Base-by-base conservation (phyloP, 2,888 invertebrate species). In the Lagria hirta region DNA sequence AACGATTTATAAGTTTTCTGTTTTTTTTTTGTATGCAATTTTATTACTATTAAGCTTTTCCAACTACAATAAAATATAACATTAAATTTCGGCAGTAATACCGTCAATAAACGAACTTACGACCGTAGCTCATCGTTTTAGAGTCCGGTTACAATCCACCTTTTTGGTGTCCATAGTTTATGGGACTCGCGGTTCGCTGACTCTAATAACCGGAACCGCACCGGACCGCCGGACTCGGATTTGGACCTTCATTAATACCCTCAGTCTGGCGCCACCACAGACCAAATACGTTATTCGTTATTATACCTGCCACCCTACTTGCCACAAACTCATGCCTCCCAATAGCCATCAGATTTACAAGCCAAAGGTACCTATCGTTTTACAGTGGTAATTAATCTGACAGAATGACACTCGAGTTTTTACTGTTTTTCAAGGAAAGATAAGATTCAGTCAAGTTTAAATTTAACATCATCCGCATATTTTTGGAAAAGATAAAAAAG, bases 181-280 rank as follows among this genome's bases (percentile, higher is more conserved):
- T 60, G 60, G 55, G 56, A 48, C 37, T 51, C 55, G 60, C 57
- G 62, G 64, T 63, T 58, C 61, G 57, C 53, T 57, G 56, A 52
- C 50, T 54, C 50, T 61, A 62, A 66, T 65, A 64, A 62, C 64
- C 65, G 66, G 63, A 65, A 66, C 66, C 62, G 55, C 57, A 55
- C 57, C 61, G 63, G 58, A 61, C 55, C 45, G 52, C 54, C 49
- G 49, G 54, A 43, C 40, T 57, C 47, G 52, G 52, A 43, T 55
- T 50, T 57, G 58, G 58, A 60, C 60, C 62, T 62, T 63, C 63
- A 61, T 65, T 64, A 62, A 60, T 51, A 46, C 52, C 49, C 49
- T 44, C 48, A 51, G 55, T 52, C 61, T 64, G 64, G 64, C 64
- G 64, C 64, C 62, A 41, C 41, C 27, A 33, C 41, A 33, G 41